Evolutionary conservation across 1,140 invertebrate genomes (phyloP).

Genomic region (Papilio polytes): DNA sequence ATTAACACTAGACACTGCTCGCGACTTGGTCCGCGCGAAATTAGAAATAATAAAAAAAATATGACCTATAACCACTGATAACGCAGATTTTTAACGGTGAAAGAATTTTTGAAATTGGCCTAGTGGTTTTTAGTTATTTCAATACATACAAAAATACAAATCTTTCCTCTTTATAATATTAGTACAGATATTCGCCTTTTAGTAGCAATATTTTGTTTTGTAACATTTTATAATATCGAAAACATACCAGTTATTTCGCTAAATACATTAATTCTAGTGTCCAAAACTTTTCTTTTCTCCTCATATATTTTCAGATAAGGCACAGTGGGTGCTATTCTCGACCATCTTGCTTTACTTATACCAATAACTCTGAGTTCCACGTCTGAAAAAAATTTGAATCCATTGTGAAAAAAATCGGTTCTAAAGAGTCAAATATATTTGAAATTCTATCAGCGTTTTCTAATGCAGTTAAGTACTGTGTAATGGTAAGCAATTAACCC

Average conservation of each 20-base stretch:
- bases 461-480: background rate
- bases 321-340: slow-evolving; percentile 60
- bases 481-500: background rate
- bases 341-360: slow-evolving; percentile 65
- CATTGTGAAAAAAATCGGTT: background rate
- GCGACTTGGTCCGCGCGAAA: too few species aligned
- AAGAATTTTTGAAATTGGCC: too few species aligned
- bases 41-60: too few species aligned
- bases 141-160: too few species aligned
- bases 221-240: background rate
- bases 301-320: slow-evolving; percentile 75
- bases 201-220: background rate
- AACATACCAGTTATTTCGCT: slow-evolving; percentile 56
- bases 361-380: slow-evolving; percentile 66
- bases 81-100: too few species aligned
- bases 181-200: too few species aligned
- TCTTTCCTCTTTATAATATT: too few species aligned
- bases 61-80: too few species aligned
- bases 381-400: slow-evolving; percentile 56
- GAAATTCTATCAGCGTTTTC: background rate
- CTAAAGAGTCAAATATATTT: background rate
- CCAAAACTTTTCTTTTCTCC: slow-evolving; percentile 61
- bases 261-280: slow-evolving; percentile 62
- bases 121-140: too few species aligned
- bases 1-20: too few species aligned